A percentile compares a stretch with the other conserved stretches of the same genome.
Evolutionary conservation across 2,797 vertebrate species (phyloP).

Genomic region (Poeciliopsis presidionis): DNA sequence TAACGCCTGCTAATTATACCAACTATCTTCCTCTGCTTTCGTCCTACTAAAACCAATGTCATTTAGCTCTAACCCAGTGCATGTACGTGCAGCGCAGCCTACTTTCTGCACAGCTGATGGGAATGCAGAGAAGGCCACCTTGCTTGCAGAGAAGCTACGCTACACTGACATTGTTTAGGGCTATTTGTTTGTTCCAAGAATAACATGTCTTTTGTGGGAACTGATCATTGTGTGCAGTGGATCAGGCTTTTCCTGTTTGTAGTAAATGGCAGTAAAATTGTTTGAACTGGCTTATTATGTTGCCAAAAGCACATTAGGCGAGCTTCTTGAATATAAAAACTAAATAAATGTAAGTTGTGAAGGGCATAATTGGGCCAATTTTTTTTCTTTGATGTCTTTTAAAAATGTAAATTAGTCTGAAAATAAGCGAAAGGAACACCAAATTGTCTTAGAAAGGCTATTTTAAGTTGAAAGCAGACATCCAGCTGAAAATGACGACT

Average conservation of each 20-base stretch:
- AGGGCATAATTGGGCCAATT: background rate
- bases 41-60: conserved; percentile 82
- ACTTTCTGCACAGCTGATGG: conserved; percentile 57
- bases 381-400: background rate
- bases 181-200: conserved; percentile 32
- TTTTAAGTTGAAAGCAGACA: background rate
- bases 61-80: conserved; percentile 65
- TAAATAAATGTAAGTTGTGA: background rate
- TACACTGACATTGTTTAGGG: conserved; percentile 27
- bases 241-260: conserved; percentile 28
- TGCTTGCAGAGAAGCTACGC: conserved; percentile 14
- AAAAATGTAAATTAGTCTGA: background rate
- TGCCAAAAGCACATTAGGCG: background rate
- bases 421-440: background rate
- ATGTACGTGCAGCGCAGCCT: conserved; percentile 59
- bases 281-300: background rate
- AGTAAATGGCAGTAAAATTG: conserved; percentile 9
- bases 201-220: conserved; percentile 35
- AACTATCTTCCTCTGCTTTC: conserved; percentile 58
- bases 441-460: background rate
- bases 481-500: background rate
- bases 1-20: conserved; percentile 79
- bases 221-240: conserved; percentile 9
- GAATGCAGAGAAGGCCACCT: conserved; percentile 22
- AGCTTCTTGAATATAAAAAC: background rate